A percentile compares a stretch with the other conserved stretches of the same genome.
Conservation (phyloP, 2,113 vertebrate species). For the Datnioides undecimradiatus region DNA sequence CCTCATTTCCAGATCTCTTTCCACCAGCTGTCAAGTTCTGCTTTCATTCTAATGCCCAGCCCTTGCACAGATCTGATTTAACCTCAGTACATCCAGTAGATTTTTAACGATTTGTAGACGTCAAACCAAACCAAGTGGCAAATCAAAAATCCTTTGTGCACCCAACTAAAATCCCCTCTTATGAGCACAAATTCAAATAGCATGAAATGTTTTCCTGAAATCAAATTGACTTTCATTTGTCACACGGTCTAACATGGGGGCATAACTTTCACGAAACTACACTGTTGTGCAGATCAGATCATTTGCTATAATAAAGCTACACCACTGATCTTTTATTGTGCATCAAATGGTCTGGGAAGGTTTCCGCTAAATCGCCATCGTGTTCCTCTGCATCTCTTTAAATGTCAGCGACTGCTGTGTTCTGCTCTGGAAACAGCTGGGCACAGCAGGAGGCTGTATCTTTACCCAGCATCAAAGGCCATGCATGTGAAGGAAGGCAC, state of each 20-base stretch:
- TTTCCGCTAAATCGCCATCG: neutral
- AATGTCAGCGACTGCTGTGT: constrained; percentile 23
- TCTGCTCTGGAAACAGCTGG: constrained; percentile 35
- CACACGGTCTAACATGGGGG: neutral
- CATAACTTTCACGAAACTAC: neutral
- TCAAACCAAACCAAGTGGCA: neutral
- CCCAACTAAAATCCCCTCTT: neutral
- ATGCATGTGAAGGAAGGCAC: neutral
- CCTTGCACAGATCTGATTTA: no score
- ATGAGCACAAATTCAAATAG: neutral
- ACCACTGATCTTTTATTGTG: constrained; percentile 9
- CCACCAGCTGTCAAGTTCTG: no score
- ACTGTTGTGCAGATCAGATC: neutral
- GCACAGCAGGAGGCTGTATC: constrained; percentile 1
- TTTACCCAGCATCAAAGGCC: neutral
- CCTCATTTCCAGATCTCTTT: no score
- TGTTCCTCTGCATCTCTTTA: neutral
- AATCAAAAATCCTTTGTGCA: neutral
- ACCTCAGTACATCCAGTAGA: no score
- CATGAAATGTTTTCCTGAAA: neutral
- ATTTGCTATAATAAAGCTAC: neutral
- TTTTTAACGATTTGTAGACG: neutral
- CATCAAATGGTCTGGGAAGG: constrained; percentile 12
- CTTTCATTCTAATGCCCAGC: no score
- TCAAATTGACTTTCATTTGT: neutral